Evolutionary conservation across 1,140 invertebrate species (phyloP).

Genomic region (Steinernema khuongi): DNA sequence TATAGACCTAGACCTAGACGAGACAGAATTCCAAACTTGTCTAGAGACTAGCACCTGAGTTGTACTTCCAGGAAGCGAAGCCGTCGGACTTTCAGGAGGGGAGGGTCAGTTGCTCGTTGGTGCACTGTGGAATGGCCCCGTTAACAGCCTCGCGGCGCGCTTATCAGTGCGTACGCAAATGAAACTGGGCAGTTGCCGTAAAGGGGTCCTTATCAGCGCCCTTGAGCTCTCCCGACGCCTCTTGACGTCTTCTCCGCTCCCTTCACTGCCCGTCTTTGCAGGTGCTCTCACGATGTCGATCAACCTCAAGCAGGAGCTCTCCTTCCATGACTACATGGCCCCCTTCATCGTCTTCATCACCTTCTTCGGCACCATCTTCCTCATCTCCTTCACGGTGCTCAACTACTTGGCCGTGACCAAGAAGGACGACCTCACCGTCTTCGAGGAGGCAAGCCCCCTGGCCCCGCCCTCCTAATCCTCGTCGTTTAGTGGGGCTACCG

Average conservation of each 20-base stretch:
- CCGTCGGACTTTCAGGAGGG: not conserved
- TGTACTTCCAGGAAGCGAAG: too few species aligned
- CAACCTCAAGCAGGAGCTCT: slow-evolving; percentile 24
- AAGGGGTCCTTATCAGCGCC: not conserved
- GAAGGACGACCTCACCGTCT: slow-evolving; percentile 35
- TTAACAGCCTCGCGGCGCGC: not conserved
- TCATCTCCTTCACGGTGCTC: slow-evolving; percentile 30
- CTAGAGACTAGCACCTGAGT: too few species aligned
- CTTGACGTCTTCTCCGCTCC: not conserved
- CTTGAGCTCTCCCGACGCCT: too few species aligned
- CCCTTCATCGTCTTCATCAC: slow-evolving; percentile 27
- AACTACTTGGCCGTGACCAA: slow-evolving; percentile 31
- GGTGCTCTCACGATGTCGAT: not conserved
- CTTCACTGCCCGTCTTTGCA: not conserved
- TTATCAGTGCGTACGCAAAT: not conserved
- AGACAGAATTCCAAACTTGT: too few species aligned
- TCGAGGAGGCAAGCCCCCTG: slow-evolving; percentile 27
- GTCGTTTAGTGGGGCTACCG: not conserved
- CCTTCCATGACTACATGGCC: slow-evolving; percentile 29
- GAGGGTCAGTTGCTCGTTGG: too few species aligned
- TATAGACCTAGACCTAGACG: too few species aligned
- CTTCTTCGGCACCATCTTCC: slow-evolving; percentile 20
- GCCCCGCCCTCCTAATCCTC: not conserved
- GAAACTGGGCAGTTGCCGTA: not conserved
- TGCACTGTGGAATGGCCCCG: not conserved